Base-by-base conservation (phyloP, 2,888 invertebrate species). In the Temnothorax ravouxi region DNA sequence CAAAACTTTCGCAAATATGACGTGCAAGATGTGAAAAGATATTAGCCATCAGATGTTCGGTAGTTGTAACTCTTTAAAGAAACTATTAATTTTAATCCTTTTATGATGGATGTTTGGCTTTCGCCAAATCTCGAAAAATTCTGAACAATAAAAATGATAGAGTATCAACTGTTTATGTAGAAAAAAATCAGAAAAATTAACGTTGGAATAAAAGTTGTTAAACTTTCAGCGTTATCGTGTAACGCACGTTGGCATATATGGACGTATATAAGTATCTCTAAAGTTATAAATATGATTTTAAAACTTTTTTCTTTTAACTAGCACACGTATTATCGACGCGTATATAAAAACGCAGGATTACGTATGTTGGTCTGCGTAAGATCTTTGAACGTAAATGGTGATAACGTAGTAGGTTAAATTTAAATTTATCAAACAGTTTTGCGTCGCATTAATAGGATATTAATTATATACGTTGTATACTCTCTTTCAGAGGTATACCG, bases 321-420 rank as follows among this genome's bases (percentile, higher is more conserved):
- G 21, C 9, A 15, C 34, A 15, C 34, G 0, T 64, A 21, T 13
- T 13, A 62, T 66, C 6, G 6, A 25, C 18, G 0, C 18, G 0
- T 25, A 8, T 11, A 5, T 54, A n/a, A 67, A 67, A 67, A 54
- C 13, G 4, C 6, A 41, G 6, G 8, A 67, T 47, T 15, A 3
- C 1, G 50, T 62, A 41, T 5, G 11, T 2, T 44, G 1, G 3
- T 15, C 41, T 69, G 5, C 44, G 56, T 21, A 67, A 66, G 13
- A 41, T 41, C n/a, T 52, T 54, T 44, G 54, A 13, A 0, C 13
- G 11, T 77, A 77, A 13, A 69, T 69, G 9, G n/a, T 54, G 9
- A 25, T 67, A 54, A 41, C n/a, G 44, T 13, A 54, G 67, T 41
- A 77, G 25, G 13, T 67, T 25, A 52, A 52, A 76, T 67, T 77